phyloP scores from a whole-genome alignment of 2,113 vertebrate genomes.

The Pluvianellus socialis region DNA sequence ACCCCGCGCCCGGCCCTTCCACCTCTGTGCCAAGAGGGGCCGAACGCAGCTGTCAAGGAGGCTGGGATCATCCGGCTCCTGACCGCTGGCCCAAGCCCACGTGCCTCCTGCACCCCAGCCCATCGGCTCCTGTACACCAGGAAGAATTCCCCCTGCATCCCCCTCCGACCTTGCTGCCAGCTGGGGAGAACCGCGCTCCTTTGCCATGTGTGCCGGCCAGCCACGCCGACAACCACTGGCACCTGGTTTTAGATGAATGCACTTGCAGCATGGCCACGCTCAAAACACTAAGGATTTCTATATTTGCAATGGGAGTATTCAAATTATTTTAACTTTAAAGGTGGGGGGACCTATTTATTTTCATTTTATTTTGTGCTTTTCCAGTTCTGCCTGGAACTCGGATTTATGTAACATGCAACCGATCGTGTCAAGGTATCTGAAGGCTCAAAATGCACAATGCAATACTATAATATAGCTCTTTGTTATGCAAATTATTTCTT shows the following conservation, averaged over 20 bases:
- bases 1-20: fast-evolving
- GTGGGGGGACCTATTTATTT: not conserved
- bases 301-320: not conserved
- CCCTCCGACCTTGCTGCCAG: fast-evolving
- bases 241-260: not conserved
- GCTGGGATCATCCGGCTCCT: too few relatives aligned
- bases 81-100: not conserved
- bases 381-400: not conserved
- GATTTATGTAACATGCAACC: not conserved
- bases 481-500: slow-evolving; percentile 79
- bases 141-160: fast-evolving
- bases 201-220: fast-evolving
- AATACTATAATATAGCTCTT: slow-evolving; percentile 66
- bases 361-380: not conserved
- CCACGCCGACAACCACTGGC: fast-evolving
- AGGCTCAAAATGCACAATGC: slow-evolving; percentile 55
- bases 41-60: not conserved
- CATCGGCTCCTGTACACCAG: not conserved
- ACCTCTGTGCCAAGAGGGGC: not conserved
- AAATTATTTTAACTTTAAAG: not conserved
- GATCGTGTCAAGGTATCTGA: slow-evolving; percentile 26
- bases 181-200: fast-evolving
- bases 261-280: fast-evolving
- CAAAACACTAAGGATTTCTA: not conserved
- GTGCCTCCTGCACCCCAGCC: not conserved